Percentiles rank a stretch among this genome's conserved stretches.
These are phyloP conservation scores for Rhombomys opimus DNA, from an alignment of 2,113 vertebrate species.

Conservation along the genomic window DNA sequence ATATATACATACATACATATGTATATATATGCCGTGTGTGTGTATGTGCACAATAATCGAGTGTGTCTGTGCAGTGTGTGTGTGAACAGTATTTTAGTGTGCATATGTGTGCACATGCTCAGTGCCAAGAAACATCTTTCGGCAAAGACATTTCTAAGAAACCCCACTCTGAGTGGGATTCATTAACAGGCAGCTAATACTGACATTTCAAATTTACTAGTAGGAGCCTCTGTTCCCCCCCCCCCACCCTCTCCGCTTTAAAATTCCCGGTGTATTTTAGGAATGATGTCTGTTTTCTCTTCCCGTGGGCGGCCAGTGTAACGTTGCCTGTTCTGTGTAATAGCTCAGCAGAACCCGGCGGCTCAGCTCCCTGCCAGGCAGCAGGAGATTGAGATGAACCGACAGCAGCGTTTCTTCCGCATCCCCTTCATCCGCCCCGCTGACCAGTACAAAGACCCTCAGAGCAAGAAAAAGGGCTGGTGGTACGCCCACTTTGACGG, in stretches of 20 bases:
- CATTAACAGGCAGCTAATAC: not conserved
- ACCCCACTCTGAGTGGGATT: not conserved
- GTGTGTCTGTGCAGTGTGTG: not conserved
- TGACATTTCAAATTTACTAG: not conserved
- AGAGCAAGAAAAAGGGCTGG: slow-evolving; percentile 98
- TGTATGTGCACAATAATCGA: not conserved
- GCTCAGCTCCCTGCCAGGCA: slow-evolving; percentile 90
- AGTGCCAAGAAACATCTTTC: not conserved
- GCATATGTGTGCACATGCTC: not conserved
- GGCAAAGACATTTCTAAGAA: slow-evolving; percentile 48
- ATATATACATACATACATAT: not conserved
- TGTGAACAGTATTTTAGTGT: not conserved
- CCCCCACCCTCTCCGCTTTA: too few relatives aligned
- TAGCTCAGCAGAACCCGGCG: slow-evolving; percentile 93
- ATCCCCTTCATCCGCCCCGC: slow-evolving; percentile 97
- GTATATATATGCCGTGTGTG: not conserved
- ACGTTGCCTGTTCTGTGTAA: slow-evolving; percentile 39
- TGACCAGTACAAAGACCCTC: slow-evolving; percentile 96
- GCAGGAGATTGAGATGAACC: slow-evolving; percentile 91
- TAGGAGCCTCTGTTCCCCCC: not conserved
- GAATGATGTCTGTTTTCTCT: not conserved
- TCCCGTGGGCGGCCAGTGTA: slow-evolving; percentile 29
- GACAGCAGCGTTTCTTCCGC: slow-evolving; percentile 97
- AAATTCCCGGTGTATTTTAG: not conserved
- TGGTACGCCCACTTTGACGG: slow-evolving; percentile 99